Evolutionary conservation across 1,140 invertebrate species (phyloP).

Genomic region (Coelopa frigida): DNA sequence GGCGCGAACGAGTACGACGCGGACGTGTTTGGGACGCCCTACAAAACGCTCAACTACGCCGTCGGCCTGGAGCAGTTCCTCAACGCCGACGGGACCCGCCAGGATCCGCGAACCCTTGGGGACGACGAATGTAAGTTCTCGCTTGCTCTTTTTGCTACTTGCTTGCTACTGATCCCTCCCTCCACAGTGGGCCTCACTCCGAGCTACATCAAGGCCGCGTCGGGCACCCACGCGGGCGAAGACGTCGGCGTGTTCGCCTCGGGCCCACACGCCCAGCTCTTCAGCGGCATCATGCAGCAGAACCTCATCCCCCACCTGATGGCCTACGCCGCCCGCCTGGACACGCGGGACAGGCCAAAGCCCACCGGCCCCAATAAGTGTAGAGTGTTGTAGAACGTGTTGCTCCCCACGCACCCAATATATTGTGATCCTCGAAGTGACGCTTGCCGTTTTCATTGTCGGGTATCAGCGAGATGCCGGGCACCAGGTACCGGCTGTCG

Average conservation of each 20-base stretch:
- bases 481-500: slow-evolving; percentile 34
- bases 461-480: slow-evolving; percentile 52
- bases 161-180: background rate
- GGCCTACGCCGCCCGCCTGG: slow-evolving; percentile 57
- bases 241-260: slow-evolving; percentile 59
- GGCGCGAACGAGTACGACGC: slow-evolving; percentile 41
- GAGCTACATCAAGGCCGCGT: slow-evolving; percentile 41
- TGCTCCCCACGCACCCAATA: slow-evolving; percentile 30
- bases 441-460: slow-evolving; percentile 23
- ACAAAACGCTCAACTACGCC: slow-evolving; percentile 58
- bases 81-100: slow-evolving; percentile 25
- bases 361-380: too few relatives aligned
- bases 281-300: slow-evolving; percentile 69
- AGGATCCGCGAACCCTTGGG: too few relatives aligned
- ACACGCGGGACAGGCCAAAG: too few relatives aligned
- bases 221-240: slow-evolving; percentile 60
- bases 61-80: slow-evolving; percentile 54
- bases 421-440: slow-evolving; percentile 42
- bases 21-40: slow-evolving; percentile 47
- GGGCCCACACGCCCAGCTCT: slow-evolving; percentile 61
- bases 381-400: too few relatives aligned
- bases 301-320: slow-evolving; percentile 68
- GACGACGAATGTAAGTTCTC: background rate
- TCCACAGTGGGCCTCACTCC: slow-evolving; percentile 39
- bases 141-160: background rate